These are phyloP conservation scores for Acheta domesticus DNA, from an alignment of 2,888 invertebrate species.

Conservation along the genomic window DNA sequence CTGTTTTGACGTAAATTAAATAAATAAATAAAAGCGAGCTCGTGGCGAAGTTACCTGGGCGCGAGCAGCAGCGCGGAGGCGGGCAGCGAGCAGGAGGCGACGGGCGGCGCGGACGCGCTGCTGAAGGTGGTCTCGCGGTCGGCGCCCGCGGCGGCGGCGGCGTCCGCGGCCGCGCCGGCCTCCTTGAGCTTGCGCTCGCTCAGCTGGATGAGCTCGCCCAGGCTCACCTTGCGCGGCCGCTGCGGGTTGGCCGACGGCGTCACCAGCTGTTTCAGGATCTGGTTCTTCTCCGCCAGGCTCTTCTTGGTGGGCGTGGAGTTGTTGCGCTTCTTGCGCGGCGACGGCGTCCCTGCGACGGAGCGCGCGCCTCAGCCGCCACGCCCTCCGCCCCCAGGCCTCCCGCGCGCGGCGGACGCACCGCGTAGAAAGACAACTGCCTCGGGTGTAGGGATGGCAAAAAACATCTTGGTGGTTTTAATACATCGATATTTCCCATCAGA, in stretches of 20 bases:
- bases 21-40: too few relatives aligned
- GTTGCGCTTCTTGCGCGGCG: slow-evolving; percentile 73
- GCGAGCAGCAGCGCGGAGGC: too few relatives aligned
- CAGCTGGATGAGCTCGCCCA: slow-evolving; percentile 72
- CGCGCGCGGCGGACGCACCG: not conserved
- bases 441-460: too few relatives aligned
- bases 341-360: slow-evolving; percentile 63
- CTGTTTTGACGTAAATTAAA: too few relatives aligned
- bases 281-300: slow-evolving; percentile 72
- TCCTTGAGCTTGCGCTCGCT: slow-evolving; percentile 58
- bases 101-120: too few relatives aligned
- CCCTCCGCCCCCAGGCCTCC: not conserved
- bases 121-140: not conserved
- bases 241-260: slow-evolving; percentile 64
- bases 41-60: too few relatives aligned
- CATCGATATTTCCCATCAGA: too few relatives aligned
- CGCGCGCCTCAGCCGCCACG: not conserved
- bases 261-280: slow-evolving; percentile 73
- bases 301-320: slow-evolving; percentile 76
- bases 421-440: too few relatives aligned
- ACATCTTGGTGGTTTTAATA: too few relatives aligned
- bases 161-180: slow-evolving; percentile 47
- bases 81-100: too few relatives aligned
- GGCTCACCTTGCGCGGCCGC: slow-evolving; percentile 60
- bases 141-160: slow-evolving; percentile 21